Evolutionary conservation across 2,888 invertebrate genomes (phyloP), one percentile per base, ranked within the genome.

Genomic region (Cosmopolites sordidus): DNA sequence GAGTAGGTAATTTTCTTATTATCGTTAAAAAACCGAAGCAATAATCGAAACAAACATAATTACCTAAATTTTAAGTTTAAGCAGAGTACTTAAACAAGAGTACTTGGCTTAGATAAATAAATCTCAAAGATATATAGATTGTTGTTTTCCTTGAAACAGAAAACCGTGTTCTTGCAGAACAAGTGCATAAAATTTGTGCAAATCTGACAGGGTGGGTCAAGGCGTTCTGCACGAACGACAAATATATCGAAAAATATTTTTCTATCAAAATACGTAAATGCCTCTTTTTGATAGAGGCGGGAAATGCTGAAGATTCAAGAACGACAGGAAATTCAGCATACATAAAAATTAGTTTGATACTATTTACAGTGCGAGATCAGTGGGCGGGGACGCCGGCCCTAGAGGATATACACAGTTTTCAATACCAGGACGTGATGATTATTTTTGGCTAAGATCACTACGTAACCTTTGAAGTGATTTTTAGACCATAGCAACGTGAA

Each of bases 21-120:
- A 57, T 54, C 53, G 53, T 53, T 49, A 43, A 53, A 53, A 57
- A 50, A 56, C 53, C 47, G 57, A 52, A 53, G 56, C 52, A 43
- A n/a, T n/a, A n/a, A n/a, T n/a, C n/a, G n/a, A n/a, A n/a, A n/a
- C 29, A 38, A 50, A 29, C 16, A 16, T 11, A 12, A 37, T 56
- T 58, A 58, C 49, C 49, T 50, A 54, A 62, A 58, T 61, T 61
- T 58, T 55, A 62, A 69, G 72, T 71, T 72, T 71, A 72, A 71
- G 72, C 73, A 72, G 72, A 73, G 72, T n/a, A n/a, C n/a, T n/a
- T n/a, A 70, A 70, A 71, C 71, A 72, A 72, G 71, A 71, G 72
- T 71, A 67, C 55, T 68, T 68, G 64, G 60, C 59, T 60, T 61
- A 58, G 52, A 59, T 52, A 46, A 58, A 51, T 51, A 56, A 48